Percentiles rank a stretch among this genome's conserved stretches.
Evolutionary conservation across 2,797 vertebrate genomes (phyloP).

Genomic region (Cryptoblepharus egeriae): DNA sequence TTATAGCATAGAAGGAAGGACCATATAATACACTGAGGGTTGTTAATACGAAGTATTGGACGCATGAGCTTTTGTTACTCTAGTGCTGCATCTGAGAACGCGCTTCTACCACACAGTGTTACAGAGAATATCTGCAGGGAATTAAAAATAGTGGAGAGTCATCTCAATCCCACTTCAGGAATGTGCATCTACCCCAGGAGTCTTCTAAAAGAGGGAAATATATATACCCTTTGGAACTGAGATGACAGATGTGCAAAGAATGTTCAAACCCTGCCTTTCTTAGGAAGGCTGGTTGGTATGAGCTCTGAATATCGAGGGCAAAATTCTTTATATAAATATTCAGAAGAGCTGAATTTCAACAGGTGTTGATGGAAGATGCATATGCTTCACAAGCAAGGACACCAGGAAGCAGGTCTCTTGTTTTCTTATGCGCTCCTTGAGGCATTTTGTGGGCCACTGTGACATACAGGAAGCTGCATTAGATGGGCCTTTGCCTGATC

Average conservation of each 20-base stretch:
- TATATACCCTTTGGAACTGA: background rate
- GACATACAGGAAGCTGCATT: too few relatives aligned
- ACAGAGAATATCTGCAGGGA: background rate
- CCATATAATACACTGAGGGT: background rate
- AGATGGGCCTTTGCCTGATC: too few relatives aligned
- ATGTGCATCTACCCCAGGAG: slow-evolving; percentile 18
- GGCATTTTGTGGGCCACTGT: too few relatives aligned
- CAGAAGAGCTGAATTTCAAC: slow-evolving; percentile 8
- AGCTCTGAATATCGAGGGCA: slow-evolving; percentile 5
- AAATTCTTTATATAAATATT: slow-evolving; percentile 26
- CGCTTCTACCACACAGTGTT: background rate
- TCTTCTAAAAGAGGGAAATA: background rate
- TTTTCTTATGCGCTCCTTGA: too few relatives aligned
- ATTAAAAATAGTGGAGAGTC: slow-evolving; percentile 26
- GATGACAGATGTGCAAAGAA: background rate
- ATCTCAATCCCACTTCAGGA: background rate
- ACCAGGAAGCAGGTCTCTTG: too few relatives aligned
- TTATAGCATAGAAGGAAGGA: background rate
- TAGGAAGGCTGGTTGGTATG: background rate
- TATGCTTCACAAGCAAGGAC: too few relatives aligned
- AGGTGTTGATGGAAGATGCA: background rate
- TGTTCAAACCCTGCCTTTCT: slow-evolving; percentile 33
- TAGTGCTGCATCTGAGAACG: background rate
- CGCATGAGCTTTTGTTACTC: background rate
- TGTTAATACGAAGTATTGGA: background rate